A percentile compares a stretch with the other conserved stretches of the same genome.
phyloP scores from a whole-genome alignment of 1,140 invertebrate genomes.

The Marisa cornuarietis region DNA sequence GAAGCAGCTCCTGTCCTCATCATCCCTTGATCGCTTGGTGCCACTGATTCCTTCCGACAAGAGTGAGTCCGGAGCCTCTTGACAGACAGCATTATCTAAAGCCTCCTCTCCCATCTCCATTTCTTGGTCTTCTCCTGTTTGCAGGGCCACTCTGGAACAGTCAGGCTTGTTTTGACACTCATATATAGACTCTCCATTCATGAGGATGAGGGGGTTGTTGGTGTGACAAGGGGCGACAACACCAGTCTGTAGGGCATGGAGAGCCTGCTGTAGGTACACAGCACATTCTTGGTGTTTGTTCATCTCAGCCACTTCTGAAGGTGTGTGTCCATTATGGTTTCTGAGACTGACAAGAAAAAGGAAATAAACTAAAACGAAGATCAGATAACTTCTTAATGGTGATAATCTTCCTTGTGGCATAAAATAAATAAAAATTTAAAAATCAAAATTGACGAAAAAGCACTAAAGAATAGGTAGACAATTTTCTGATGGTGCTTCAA shows the following conservation, averaged over 20 bases:
- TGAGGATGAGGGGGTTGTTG: conserved; percentile 13
- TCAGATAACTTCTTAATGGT: neutral
- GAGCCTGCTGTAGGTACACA: neutral
- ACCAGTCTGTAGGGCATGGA: conserved; percentile 1
- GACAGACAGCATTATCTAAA: no score
- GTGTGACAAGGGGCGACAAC: neutral
- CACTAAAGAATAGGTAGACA: no score
- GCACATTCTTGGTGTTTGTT: neutral
- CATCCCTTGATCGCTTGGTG: conserved; percentile 11
- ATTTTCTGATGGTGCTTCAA: no score
- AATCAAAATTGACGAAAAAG: no score
- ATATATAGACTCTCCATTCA: conserved; percentile 20
- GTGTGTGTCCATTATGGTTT: conserved; percentile 14
- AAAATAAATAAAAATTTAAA: no score
- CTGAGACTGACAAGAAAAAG: neutral
- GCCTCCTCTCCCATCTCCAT: conserved; percentile 18
- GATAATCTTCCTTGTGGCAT: no score
- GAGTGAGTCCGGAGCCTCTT: no score
- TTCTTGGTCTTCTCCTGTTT: neutral
- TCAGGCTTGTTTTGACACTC: neutral
- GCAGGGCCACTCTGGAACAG: neutral
- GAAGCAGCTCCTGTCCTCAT: conserved; percentile 1
- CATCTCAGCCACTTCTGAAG: neutral
- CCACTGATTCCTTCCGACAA: neutral
- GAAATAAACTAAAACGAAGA: neutral